phyloP scores from a whole-genome alignment of 1,140 invertebrate genomes.

The Pectinophora gossypiella region DNA sequence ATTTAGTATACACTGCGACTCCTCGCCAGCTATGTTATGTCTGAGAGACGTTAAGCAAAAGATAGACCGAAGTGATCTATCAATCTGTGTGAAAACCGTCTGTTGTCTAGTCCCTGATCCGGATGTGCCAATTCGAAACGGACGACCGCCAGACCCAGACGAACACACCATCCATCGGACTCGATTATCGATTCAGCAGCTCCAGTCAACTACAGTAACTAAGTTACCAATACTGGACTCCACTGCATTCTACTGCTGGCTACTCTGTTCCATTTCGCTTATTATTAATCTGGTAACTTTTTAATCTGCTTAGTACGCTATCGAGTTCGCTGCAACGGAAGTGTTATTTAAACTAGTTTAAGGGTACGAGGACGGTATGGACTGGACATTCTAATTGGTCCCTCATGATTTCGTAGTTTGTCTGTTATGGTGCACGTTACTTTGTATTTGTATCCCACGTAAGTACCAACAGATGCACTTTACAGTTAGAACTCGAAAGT shows the following conservation, averaged over 20 bases:
- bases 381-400: background rate
- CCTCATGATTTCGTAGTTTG: background rate
- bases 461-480: too few relatives aligned
- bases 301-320: background rate
- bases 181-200: conserved; percentile 40
- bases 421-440: too few relatives aligned
- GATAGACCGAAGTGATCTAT: background rate
- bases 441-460: too few relatives aligned
- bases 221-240: background rate
- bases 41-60: too few relatives aligned
- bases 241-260: background rate
- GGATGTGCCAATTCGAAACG: conserved; percentile 44
- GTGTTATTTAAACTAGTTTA: background rate
- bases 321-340: background rate
- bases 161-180: conserved; percentile 29
- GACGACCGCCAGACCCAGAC: conserved; percentile 23
- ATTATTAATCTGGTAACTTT: background rate
- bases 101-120: conserved; percentile 18
- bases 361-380: background rate
- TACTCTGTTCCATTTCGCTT: background rate
- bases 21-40: too few relatives aligned
- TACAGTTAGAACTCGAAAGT: too few relatives aligned
- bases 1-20: too few relatives aligned
- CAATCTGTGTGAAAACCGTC: conserved; percentile 11
- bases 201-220: background rate